Base-by-base conservation (phyloP, 2,797 vertebrate genomes). In the Myiotriccus ornatus region DNA sequence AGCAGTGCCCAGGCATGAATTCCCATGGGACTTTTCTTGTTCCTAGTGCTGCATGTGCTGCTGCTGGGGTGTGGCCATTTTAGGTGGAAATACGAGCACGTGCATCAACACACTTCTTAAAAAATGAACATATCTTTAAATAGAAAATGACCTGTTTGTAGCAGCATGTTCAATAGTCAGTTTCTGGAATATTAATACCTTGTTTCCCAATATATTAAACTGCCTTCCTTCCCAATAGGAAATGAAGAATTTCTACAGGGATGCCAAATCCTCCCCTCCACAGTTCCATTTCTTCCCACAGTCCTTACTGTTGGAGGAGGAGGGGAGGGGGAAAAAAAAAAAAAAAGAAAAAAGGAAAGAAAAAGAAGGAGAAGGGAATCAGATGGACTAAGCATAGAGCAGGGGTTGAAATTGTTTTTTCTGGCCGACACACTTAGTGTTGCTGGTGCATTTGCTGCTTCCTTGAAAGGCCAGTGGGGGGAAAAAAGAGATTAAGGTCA, bases 401-500 rank as follows among this genome's bases (percentile, higher is more conserved):
- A 82, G 53, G 75, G 87, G 59, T 27, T 82, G 68, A 86, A 69
- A 70, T 59, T 94, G 77, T 94, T 88, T 94, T 95, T 90, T 87
- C 90, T 94, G 95, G 82, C 70, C 0, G 3, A 94, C 62, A 83
- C 55, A 74, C 79, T 74, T 74, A 22, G 85, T 79, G 91, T 91
- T 90, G 74, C 93, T 92, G 47, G 93, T 91, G 90, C 37, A 16
- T 96, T 96, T 86, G 77, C 52, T 2, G 47, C 91, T 97, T 97
- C 95, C 95, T 92, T 76, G 80, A 94, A 97, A 96, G 96, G 94
- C 95, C 84, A 90, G 74, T 53, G 56, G 35, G 63, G 82, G 95
- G 10, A 2, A 24, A 52, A 87, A 94, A 97, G 89, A 97, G 96
- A 98, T 98, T 97, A 97, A 96, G 97, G 97, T 97, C 97, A 98